A percentile compares a stretch with the other conserved stretches of the same genome.
Conservation (phyloP, 2,888 invertebrate genomes). For the Sminthurides aquaticus region DNA sequence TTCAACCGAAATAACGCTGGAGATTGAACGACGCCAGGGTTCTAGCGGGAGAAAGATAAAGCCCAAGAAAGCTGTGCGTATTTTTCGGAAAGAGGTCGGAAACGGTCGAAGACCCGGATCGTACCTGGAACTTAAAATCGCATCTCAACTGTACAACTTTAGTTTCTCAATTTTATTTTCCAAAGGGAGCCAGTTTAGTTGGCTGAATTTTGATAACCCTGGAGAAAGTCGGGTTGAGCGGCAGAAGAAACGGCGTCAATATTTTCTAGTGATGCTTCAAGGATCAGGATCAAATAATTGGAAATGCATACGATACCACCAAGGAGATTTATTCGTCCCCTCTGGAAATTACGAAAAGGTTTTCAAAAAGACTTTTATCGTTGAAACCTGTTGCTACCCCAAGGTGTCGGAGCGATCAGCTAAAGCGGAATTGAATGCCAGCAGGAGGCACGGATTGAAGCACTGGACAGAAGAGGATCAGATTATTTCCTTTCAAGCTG, state of each 20-base stretch:
- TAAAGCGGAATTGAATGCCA: neutral
- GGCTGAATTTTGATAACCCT: constrained; percentile 5
- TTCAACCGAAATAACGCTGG: neutral
- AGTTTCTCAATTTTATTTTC: constrained; percentile 11
- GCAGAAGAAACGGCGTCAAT: neutral
- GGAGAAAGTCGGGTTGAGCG: neutral
- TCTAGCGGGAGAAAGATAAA: neutral
- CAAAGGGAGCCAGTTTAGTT: neutral
- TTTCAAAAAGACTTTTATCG: constrained; percentile 9
- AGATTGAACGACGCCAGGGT: neutral
- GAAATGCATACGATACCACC: neutral
- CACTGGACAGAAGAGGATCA: neutral
- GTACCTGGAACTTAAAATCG: constrained; percentile 10
- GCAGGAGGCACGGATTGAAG: neutral
- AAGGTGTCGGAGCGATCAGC: too few relatives aligned
- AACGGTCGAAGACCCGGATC: constrained; percentile 11
- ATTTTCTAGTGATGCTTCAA: neutral
- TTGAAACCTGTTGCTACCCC: constrained; percentile 4
- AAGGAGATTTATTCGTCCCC: neutral
- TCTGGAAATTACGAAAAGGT: constrained; percentile 9
- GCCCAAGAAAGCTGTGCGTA: neutral
- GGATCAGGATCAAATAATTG: neutral
- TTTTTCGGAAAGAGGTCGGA: neutral
- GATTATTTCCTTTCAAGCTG: constrained; percentile 13
- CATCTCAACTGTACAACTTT: constrained; percentile 9